Conservation (phyloP, 2,888 invertebrate genomes). For the Leptinotarsa rubiginosa region DNA sequence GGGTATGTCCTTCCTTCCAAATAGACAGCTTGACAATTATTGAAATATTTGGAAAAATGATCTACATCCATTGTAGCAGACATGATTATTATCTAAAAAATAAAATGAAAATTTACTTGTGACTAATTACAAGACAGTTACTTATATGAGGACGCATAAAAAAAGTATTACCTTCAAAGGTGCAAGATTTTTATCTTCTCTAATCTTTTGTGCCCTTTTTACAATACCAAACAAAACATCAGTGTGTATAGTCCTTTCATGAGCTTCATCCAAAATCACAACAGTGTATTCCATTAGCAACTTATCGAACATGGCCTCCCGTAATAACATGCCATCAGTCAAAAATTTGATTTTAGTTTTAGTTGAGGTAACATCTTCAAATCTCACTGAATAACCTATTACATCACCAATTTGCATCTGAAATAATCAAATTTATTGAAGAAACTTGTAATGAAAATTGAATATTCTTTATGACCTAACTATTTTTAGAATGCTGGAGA, state of each 20-base stretch:
- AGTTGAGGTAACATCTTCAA: slow-evolving; percentile 87
- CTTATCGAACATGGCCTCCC: slow-evolving; percentile 88
- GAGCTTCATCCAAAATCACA: slow-evolving; percentile 93
- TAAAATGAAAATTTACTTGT: background rate
- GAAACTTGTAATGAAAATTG: background rate
- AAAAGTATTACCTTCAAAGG: slow-evolving; percentile 73
- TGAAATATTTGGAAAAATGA: slow-evolving; percentile 90
- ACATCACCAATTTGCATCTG: slow-evolving; percentile 61
- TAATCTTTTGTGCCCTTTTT: slow-evolving; percentile 84
- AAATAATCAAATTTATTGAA: slow-evolving; percentile 29
- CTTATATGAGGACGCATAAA: too few species aligned
- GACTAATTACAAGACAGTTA: too few species aligned
- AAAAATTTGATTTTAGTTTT: slow-evolving; percentile 90
- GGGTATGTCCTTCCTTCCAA: slow-evolving; percentile 90
- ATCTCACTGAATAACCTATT: slow-evolving; percentile 83
- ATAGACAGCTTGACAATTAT: slow-evolving; percentile 86
- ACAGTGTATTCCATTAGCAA: slow-evolving; percentile 82
- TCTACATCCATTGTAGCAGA: slow-evolving; percentile 98
- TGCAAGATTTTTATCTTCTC: slow-evolving; percentile 71
- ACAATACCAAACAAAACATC: slow-evolving; percentile 95
- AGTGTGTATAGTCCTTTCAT: slow-evolving; percentile 93
- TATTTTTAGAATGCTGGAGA: slow-evolving; percentile 11
- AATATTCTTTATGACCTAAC: background rate
- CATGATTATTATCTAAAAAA: slow-evolving; percentile 82
- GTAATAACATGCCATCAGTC: slow-evolving; percentile 93